Base-by-base conservation (phyloP, 2,113 vertebrate genomes). In the Butorides virescens region DNA sequence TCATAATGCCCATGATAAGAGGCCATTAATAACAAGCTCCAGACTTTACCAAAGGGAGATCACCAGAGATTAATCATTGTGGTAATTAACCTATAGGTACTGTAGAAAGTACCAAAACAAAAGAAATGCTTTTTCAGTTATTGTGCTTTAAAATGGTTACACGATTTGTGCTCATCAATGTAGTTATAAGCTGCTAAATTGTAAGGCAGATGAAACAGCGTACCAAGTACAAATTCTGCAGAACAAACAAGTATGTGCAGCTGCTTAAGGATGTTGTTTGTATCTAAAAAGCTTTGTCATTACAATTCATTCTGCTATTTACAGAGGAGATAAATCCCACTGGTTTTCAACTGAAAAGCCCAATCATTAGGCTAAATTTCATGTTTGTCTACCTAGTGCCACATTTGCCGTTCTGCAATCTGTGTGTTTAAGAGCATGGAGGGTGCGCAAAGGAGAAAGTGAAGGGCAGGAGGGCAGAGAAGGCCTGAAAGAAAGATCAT, bases 281-380 rank as follows among this genome's bases (percentile, higher is more conserved):
- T 65, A 71, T 44, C 86, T 61, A 37, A 67, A 78, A 55, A 58
- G 52, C 79, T 65, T 84, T 68, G 84, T 61, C 56, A 34, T 77
- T 74, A 47, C 67, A 55, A n/a, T 29, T 61, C 76, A 53, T 61
- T 49, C 72, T 80, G 59, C 68, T 93, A 18, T 88, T 96, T 94
- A 71, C 5, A 8, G 44, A 78, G 39, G 26, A 92, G 65, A 74
- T 16, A 81, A 92, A 92, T 71, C 86, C 68, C 72, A 52, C 68
- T 4, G 65, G 26, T 77, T 88, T 91, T 73, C 68, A 56, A 10
- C 22, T 16, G 47, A 81, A 75, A 73, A 93, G 32, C 79, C 59
- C 61, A 20, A 36, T 50, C 78, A 39, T 93, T 49, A 78, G 53
- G 81, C 66, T 91, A 77, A 58, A 89, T 97, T 94, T 92, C 78